These are phyloP conservation scores for Centrocercus urophasianus DNA, from an alignment of 2,113 vertebrate species.

Conservation along the genomic window DNA sequence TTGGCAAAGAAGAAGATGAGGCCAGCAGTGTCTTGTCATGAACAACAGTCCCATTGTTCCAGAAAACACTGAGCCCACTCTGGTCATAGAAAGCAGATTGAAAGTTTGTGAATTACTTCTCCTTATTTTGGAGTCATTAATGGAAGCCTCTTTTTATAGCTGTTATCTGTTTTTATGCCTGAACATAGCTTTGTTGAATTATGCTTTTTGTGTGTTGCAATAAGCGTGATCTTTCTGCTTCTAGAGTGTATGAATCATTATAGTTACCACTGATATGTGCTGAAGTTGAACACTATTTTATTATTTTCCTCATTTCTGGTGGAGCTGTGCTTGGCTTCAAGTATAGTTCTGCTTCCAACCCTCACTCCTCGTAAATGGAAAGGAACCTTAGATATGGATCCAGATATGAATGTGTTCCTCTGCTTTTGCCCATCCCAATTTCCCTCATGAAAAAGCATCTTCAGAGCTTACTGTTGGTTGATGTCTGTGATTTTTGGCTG, in stretches of 20 bases:
- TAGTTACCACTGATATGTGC: not conserved
- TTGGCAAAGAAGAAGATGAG: not conserved
- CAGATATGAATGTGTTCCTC: not conserved
- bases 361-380: not conserved
- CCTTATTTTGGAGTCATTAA: not conserved
- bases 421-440: slow-evolving; percentile 52
- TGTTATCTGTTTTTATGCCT: not conserved
- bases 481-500: slow-evolving; percentile 64
- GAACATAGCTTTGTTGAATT: not conserved
- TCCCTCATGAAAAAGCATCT: slow-evolving; percentile 48
- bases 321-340: not conserved
- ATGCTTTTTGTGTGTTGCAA: not conserved
- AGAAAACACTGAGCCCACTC: not conserved
- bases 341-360: not conserved
- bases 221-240: not conserved
- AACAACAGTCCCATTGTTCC: not conserved
- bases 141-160: not conserved
- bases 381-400: not conserved
- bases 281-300: not conserved
- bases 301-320: not conserved
- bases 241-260: not conserved
- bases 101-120: not conserved
- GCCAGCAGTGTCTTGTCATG: not conserved
- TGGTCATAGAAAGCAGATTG: not conserved
- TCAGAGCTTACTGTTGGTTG: slow-evolving; percentile 55